Conservation (phyloP, 2,888 invertebrate genomes). For the Epinotia ramella region DNA sequence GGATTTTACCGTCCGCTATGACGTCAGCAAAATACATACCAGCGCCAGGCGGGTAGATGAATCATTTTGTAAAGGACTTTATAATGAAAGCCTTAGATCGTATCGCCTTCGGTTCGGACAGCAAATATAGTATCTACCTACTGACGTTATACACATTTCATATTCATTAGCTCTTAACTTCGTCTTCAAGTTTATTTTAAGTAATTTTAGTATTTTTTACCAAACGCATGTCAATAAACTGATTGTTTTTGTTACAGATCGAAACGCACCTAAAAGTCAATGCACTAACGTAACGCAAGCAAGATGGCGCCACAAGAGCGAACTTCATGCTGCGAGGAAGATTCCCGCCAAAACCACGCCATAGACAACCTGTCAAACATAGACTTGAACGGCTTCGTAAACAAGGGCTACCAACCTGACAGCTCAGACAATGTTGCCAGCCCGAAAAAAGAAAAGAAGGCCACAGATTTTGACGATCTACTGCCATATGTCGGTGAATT, state of each 20-base stretch:
- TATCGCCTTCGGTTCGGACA: too few relatives aligned
- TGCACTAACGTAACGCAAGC: constrained; percentile 51
- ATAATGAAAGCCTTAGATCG: too few relatives aligned
- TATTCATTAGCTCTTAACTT: neutral
- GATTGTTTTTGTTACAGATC: constrained; percentile 51
- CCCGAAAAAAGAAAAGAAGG: constrained; percentile 64
- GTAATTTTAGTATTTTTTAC: neutral
- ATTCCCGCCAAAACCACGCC: constrained; percentile 63
- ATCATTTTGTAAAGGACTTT: too few relatives aligned
- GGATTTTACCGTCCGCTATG: too few relatives aligned
- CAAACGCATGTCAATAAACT: neutral
- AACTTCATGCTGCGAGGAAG: constrained; percentile 73
- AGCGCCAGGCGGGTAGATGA: too few relatives aligned
- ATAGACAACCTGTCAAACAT: constrained; percentile 72
- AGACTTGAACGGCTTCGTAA: constrained; percentile 73
- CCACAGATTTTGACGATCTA: constrained; percentile 93
- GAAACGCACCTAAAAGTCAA: constrained; percentile 48
- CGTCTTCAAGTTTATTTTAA: neutral
- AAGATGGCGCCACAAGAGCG: constrained; percentile 84
- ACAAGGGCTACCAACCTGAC: constrained; percentile 76
- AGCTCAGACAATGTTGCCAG: constrained; percentile 60
- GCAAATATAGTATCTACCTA: too few relatives aligned
- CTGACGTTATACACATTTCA: too few relatives aligned
- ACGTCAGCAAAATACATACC: too few relatives aligned
- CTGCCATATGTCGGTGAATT: constrained; percentile 94